Evolutionary conservation across 2,888 invertebrate species (phyloP).

Genomic region (Orthosia incerta): DNA sequence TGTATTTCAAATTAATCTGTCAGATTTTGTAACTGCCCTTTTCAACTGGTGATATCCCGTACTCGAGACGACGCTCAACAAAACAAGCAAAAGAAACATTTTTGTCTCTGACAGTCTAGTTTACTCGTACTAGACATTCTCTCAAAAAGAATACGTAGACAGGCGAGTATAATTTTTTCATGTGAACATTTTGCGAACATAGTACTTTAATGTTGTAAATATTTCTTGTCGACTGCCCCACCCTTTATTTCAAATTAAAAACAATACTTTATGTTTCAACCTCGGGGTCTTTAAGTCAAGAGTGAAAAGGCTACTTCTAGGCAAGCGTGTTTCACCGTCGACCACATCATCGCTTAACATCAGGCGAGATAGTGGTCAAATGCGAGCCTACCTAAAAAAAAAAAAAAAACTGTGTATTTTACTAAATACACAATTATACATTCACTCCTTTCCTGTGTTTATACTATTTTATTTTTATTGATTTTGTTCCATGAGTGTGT

Average conservation of each 20-base stretch:
- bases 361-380: too few species aligned
- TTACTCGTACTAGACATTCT: background rate
- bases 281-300: too few species aligned
- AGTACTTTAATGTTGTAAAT: conserved; percentile 16
- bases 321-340: too few species aligned
- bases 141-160: conserved; percentile 23
- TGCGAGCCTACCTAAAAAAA: too few species aligned
- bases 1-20: background rate
- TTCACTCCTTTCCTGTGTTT: too few species aligned
- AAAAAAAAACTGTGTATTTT: too few species aligned
- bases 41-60: background rate
- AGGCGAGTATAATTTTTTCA: conserved; percentile 26
- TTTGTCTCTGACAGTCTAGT: background rate
- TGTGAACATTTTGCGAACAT: conserved; percentile 33
- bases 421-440: background rate
- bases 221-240: conserved; percentile 16
- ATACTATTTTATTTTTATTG: too few species aligned
- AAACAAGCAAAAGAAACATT: background rate
- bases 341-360: too few species aligned
- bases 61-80: background rate
- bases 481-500: too few species aligned
- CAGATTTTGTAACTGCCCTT: background rate
- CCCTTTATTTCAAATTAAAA: conserved; percentile 25
- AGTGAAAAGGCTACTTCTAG: too few species aligned
- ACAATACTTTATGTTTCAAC: too few species aligned